Conservation (phyloP, 2,797 vertebrate species). For the Enteromius treurensis region DNA sequence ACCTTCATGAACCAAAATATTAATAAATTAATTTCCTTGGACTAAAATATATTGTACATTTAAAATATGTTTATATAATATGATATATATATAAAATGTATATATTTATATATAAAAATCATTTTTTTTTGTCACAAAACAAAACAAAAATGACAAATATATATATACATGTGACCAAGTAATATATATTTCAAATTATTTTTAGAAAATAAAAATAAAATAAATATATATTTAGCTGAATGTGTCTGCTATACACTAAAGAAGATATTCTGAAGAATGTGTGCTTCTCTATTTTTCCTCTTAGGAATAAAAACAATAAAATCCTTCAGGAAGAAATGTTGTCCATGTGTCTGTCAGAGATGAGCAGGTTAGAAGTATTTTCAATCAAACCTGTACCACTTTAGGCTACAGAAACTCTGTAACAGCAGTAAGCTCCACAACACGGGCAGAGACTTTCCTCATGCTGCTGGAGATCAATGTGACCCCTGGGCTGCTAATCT, state of each 20-base stretch:
- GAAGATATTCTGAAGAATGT: background rate
- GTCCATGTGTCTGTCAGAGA: background rate
- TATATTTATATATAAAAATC: too few relatives aligned
- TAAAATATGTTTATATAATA: background rate
- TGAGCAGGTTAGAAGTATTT: background rate
- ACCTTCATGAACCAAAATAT: too few relatives aligned
- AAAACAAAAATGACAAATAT: too few relatives aligned
- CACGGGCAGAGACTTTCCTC: background rate
- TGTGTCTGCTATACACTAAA: background rate
- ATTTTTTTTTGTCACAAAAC: too few relatives aligned
- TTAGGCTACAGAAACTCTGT: conserved; percentile 10
- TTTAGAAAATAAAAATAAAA: too few relatives aligned
- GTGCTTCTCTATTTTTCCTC: background rate
- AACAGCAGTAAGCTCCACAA: conserved; percentile 18
- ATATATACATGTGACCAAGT: too few relatives aligned
- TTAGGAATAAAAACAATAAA: background rate
- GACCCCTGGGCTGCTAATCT: conserved; percentile 37
- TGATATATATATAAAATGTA: background rate
- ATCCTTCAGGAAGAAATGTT: background rate
- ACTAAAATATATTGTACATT: background rate
- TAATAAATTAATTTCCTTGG: too few relatives aligned
- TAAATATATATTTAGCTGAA: background rate
- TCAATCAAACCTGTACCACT: background rate
- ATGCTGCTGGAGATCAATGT: conserved; percentile 48
- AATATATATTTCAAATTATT: too few relatives aligned